Base-by-base conservation (phyloP, 1,140 invertebrate species). In the Dryas iulia region DNA sequence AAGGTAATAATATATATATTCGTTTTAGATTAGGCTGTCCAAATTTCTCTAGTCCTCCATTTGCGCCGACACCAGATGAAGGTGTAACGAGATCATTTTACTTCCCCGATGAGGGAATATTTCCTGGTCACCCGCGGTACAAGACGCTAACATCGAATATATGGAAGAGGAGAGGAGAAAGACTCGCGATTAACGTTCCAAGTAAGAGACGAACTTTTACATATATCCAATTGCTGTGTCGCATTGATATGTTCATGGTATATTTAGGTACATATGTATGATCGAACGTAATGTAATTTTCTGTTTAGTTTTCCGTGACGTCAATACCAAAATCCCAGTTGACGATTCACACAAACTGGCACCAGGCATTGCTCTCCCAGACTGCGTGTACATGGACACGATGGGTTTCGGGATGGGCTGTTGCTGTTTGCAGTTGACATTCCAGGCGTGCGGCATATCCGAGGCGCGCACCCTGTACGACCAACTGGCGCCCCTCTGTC, bases 351-450 rank as follows among this genome's bases (percentile, higher is more conserved):
- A 93, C 24, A 63, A 79, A 57, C 66, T 94, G 87, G 84, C 92
- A 79, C 87, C 92, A 18, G 93, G 91, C 35, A 94, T 94, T n/a
- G 94, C 95, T 1, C 92, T 94, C 75, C 95, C 96, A 1, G 96
- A 98, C 92, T 97, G 98, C 82, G 95, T 99, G 68, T 98, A 99
- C 78, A 96, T 99, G 96, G 99, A 99, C 91, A 97, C 98, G 1
- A 99, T 99, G 98, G 98, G 98, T 28, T 99, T 99, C 90, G 99
- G 99, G 35, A 99, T 99, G 99, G 99, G 99, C 28, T 98, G 97
- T 84, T 99, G 97, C 82, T 99, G 99, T 88, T 93, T 99, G 8
- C 99, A 99, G 90, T 93, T 98, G 23, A 98, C 97, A 28, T 99
- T 98, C 90, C 97, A 99, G 93, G 98, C 99, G 0, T 99, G 98